Conservation (phyloP, 2,113 vertebrate genomes). For the Typhlomys cinereus region DNA sequence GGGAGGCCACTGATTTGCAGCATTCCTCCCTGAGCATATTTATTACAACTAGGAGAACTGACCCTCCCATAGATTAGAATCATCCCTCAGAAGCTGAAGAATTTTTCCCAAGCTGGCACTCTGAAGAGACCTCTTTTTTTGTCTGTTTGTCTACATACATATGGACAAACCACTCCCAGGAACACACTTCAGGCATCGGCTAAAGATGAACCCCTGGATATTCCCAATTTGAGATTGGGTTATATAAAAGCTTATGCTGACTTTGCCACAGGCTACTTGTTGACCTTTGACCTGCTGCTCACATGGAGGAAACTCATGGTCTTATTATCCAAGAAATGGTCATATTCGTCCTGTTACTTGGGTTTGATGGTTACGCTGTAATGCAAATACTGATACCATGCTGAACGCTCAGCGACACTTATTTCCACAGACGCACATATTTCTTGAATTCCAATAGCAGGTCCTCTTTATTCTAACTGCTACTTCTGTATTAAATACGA, state of each 20-base stretch:
- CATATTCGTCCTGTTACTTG: neutral
- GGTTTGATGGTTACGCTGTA: neutral
- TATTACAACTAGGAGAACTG: no score
- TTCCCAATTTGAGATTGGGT: neutral
- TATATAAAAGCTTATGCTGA: neutral
- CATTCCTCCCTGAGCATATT: no score
- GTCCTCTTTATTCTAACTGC: neutral
- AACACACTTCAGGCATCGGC: neutral
- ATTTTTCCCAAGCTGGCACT: neutral
- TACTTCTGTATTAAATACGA: neutral
- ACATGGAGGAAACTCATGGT: no score
- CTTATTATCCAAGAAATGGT: neutral
- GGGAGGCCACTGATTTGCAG: neutral
- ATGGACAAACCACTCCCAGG: neutral
- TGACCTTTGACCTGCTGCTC: neutral
- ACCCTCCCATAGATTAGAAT: neutral
- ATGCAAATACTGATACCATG: neutral
- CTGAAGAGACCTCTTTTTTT: neutral
- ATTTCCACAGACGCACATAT: neutral
- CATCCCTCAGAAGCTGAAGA: conserved; percentile 21
- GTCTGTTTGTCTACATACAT: neutral
- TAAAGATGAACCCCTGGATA: neutral
- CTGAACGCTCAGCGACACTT: neutral
- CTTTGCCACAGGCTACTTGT: neutral
- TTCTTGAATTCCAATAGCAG: neutral